phyloP scores from a whole-genome alignment of 2,113 vertebrate genomes.

The Trematomus loennbergii region DNA sequence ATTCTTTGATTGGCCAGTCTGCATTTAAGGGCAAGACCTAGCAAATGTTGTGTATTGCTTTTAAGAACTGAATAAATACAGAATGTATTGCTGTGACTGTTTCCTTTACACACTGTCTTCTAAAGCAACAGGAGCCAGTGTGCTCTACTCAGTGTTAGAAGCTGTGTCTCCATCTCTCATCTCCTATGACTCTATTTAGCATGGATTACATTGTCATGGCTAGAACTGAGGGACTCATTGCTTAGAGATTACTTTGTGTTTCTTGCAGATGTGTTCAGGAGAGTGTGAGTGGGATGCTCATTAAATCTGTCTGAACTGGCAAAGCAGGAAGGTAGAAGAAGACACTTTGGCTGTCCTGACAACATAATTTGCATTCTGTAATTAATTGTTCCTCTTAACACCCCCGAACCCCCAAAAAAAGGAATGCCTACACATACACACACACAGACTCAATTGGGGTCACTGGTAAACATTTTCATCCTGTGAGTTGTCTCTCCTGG shows the following conservation, averaged over 20 bases:
- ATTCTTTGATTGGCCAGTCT: too few relatives aligned
- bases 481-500: slow-evolving; percentile 57
- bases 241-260: slow-evolving; percentile 69
- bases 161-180: slow-evolving; percentile 34
- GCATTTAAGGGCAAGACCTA: too few relatives aligned
- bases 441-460: neutral
- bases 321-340: slow-evolving; percentile 56
- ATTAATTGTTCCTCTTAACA: slow-evolving; percentile 80
- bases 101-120: neutral
- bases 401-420: neutral
- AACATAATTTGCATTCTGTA: slow-evolving; percentile 85
- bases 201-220: slow-evolving; percentile 73
- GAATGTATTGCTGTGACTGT: neutral
- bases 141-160: slow-evolving; percentile 17
- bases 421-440: neutral
- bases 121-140: neutral
- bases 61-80: neutral
- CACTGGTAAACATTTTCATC: slow-evolving; percentile 58
- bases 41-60: neutral
- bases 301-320: slow-evolving; percentile 72
- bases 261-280: slow-evolving; percentile 68
- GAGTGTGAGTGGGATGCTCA: slow-evolving; percentile 59
- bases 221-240: slow-evolving; percentile 52
- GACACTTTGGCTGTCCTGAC: slow-evolving; percentile 73
- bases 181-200: slow-evolving; percentile 61